Evolutionary conservation across 2,888 invertebrate species (phyloP).

Genomic region (Yponomeuta malinellus): DNA sequence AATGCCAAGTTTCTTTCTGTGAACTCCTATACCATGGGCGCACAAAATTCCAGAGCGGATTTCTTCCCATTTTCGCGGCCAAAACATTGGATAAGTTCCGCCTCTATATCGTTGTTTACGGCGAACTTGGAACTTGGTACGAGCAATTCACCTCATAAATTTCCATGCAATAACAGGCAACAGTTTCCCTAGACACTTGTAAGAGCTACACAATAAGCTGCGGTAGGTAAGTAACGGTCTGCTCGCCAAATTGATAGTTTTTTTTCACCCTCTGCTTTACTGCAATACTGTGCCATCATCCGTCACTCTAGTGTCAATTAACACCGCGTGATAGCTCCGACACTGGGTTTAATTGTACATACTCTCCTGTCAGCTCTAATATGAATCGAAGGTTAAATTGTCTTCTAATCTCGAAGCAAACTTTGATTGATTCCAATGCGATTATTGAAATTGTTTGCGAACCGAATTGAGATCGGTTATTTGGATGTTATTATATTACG

Average conservation of each 20-base stretch:
- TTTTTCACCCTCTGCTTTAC: conserved; percentile 4
- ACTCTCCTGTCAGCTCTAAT: neutral
- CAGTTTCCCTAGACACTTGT: conserved; percentile 70
- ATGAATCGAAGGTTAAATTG: neutral
- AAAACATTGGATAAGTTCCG: conserved; percentile 61
- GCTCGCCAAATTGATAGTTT: conserved; percentile 12
- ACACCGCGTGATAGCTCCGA: conserved; percentile 19
- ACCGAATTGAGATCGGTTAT: neutral
- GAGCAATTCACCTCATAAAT: conserved; percentile 69
- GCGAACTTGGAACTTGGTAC: conserved; percentile 62
- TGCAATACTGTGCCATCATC: neutral
- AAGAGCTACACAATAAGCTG: conserved; percentile 60
- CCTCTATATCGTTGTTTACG: conserved; percentile 65
- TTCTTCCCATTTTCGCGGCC: conserved; percentile 47
- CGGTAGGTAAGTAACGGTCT: conserved; percentile 30
- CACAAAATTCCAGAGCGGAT: conserved; percentile 51
- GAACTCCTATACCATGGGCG: conserved; percentile 43
- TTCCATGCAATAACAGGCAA: conserved; percentile 68
- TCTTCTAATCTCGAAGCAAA: neutral
- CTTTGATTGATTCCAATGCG: neutral
- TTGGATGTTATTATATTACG: conserved; percentile 1
- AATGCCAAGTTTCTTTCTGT: conserved; percentile 30
- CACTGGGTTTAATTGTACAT: neutral
- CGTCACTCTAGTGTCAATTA: conserved; percentile 14
- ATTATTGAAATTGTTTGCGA: neutral